Conservation (phyloP, 1,140 invertebrate genomes). For the Tetramorium parvispinum region DNA sequence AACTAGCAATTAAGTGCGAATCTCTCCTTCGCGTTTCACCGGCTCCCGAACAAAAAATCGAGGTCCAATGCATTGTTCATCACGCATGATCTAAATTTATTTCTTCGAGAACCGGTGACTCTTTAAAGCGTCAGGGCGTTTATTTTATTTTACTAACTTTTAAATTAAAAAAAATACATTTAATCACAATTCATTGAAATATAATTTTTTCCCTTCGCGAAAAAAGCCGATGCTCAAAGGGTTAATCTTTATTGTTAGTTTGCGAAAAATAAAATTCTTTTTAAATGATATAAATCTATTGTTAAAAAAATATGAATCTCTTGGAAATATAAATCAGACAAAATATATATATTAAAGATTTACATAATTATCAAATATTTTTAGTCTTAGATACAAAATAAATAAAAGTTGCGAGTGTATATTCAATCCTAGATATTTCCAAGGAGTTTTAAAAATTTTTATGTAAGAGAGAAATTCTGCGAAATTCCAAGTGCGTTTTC, state of each 20-base stretch:
- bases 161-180: no score
- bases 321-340: not conserved
- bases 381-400: not conserved
- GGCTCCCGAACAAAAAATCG: not conserved
- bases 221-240: no score
- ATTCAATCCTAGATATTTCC: not conserved
- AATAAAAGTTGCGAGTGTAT: not conserved
- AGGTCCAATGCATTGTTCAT: not conserved
- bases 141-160: no score
- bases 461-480: no score
- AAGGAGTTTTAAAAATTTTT: not conserved
- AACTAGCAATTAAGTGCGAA: not conserved
- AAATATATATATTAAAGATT: not conserved
- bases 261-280: not conserved
- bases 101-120: no score
- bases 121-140: no score
- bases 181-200: no score
- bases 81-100: not conserved
- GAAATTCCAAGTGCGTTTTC: not conserved
- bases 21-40: not conserved
- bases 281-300: not conserved
- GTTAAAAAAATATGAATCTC: not conserved
- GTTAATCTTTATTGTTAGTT: not conserved
- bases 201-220: no score
- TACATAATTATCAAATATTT: not conserved